These are phyloP conservation scores for Hydractinia echinata DNA, from an alignment of 30 jellyfish, hydroid and myxozoan genomes.

Conservation along the genomic window DNA sequence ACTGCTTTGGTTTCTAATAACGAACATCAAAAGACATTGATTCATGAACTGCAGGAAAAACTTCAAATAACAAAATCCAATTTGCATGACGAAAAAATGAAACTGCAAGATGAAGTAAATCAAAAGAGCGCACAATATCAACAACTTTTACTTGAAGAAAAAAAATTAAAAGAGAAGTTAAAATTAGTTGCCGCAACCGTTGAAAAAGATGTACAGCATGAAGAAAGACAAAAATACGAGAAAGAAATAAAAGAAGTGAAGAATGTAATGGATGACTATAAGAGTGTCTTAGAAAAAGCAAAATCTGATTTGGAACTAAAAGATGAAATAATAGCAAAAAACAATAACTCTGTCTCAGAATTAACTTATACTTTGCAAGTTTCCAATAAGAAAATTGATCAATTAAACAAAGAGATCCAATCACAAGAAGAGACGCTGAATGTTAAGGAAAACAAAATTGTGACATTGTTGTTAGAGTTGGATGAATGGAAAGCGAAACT, in stretches of 20 bases:
- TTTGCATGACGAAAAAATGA: neutral
- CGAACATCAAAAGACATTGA: neutral
- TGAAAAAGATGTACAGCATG: neutral
- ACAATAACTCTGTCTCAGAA: neutral
- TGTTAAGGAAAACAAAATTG: neutral
- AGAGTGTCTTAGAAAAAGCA: slow-evolving; percentile 13
- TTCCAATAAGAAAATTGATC: neutral
- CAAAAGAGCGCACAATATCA: neutral
- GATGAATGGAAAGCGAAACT: neutral
- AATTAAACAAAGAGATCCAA: neutral
- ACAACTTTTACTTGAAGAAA: neutral
- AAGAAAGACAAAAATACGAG: neutral
- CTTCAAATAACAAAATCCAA: neutral
- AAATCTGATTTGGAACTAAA: neutral
- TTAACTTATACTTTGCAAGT: neutral
- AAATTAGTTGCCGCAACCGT: neutral
- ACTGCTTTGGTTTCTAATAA: neutral
- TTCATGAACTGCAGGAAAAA: neutral
- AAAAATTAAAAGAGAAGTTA: neutral
- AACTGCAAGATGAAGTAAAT: neutral
- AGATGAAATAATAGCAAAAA: neutral
- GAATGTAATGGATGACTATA: neutral
- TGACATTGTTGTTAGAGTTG: neutral
- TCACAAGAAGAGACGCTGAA: neutral
- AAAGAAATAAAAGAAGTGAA: neutral